These are phyloP conservation scores for Calephelis virginiensis DNA, from an alignment of 1,140 invertebrate genomes.

Conservation along the genomic window DNA sequence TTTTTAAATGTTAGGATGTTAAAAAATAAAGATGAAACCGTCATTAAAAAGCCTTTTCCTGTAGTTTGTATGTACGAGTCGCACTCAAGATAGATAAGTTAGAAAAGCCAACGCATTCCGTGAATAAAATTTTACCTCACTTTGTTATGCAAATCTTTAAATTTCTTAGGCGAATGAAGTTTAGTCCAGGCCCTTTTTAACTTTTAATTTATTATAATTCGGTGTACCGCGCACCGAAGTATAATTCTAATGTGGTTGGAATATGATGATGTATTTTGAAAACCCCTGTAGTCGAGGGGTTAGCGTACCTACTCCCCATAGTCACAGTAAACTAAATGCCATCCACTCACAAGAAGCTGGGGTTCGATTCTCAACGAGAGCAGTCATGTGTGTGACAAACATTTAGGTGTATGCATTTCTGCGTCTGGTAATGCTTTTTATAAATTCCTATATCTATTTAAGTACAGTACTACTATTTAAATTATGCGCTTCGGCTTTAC, in stretches of 20 bases:
- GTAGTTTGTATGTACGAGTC: constrained; percentile 24
- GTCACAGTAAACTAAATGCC: no score
- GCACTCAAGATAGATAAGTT: constrained; percentile 30
- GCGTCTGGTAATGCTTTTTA: no score
- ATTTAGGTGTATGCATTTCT: no score
- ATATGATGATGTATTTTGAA: background rate
- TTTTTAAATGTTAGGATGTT: no score
- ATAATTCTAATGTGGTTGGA: constrained; percentile 7
- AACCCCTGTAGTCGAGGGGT: no score
- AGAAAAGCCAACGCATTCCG: constrained; percentile 51
- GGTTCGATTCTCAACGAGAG: no score
- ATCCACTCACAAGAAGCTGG: no score
- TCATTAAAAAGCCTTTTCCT: background rate
- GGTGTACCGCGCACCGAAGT: constrained; percentile 29
- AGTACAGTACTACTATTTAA: no score
- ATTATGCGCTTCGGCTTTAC: no score
- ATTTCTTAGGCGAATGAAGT: constrained; percentile 71
- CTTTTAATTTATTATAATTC: constrained; percentile 73
- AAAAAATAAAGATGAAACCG: background rate
- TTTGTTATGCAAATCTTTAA: constrained; percentile 78
- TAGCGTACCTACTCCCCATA: no score
- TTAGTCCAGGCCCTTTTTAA: constrained; percentile 64
- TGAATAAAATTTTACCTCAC: constrained; percentile 69
- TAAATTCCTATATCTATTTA: no score
- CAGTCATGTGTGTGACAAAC: no score